Conservation (phyloP, 2,888 invertebrate genomes). For the Pedicia rivosa region DNA sequence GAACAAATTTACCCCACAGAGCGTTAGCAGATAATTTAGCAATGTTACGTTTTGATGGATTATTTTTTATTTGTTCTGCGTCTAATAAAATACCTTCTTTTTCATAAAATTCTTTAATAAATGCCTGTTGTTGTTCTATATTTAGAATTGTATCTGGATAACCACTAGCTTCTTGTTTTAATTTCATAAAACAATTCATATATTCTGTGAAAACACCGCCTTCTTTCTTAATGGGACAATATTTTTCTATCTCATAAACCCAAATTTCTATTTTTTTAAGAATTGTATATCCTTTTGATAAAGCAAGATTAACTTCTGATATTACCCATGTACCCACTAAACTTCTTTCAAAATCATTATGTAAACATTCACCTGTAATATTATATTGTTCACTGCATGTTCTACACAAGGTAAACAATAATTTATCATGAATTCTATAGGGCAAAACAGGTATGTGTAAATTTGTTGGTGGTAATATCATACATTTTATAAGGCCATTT, state of each 20-base stretch:
- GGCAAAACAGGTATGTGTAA: no score
- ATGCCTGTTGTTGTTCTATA: constrained; percentile 12
- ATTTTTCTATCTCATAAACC: constrained; percentile 16
- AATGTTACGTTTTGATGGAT: constrained; percentile 15
- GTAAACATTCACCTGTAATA: constrained; percentile 10
- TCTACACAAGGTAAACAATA: constrained; percentile 16
- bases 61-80: constrained; percentile 12
- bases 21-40: constrained; percentile 18
- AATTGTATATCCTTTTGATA: constrained; percentile 16
- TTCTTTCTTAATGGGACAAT: constrained; percentile 7
- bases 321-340: constrained; percentile 19
- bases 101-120: constrained; percentile 13
- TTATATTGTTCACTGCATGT: constrained; percentile 9
- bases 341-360: constrained; percentile 12
- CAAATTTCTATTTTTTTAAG: constrained; percentile 17
- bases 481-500: no score
- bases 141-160: constrained; percentile 12
- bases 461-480: no score
- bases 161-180: constrained; percentile 16
- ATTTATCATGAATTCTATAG: constrained; percentile 14
- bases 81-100: constrained; percentile 15
- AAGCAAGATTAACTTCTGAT: constrained; percentile 18
- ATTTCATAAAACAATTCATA: constrained; percentile 17
- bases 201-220: constrained; percentile 16
- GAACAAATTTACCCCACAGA: constrained; percentile 19